phyloP scores from a whole-genome alignment of 1,140 invertebrate species.

The Pseudomyrmex flavicornis region DNA sequence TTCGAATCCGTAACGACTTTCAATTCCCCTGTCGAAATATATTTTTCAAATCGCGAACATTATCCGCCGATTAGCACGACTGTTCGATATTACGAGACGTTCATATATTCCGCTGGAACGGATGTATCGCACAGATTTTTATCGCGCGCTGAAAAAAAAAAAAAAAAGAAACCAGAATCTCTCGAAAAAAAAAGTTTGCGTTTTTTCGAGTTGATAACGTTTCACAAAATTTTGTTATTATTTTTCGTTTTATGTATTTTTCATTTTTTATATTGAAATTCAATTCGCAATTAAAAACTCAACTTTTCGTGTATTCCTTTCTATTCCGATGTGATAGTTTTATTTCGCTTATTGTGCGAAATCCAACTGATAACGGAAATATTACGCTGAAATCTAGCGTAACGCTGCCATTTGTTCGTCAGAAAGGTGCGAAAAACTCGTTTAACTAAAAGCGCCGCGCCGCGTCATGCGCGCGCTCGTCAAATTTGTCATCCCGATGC shows the following conservation, averaged over 20 bases:
- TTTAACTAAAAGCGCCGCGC: slow-evolving; percentile 7
- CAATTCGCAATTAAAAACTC: too few species aligned
- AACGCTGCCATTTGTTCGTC: not conserved
- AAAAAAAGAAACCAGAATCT: too few species aligned
- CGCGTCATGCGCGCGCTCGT: not conserved
- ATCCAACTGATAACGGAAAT: slow-evolving; percentile 2
- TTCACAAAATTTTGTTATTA: too few species aligned
- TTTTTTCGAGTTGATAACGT: too few species aligned
- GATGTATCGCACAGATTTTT: too few species aligned
- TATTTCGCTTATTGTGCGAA: not conserved
- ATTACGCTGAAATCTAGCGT: not conserved
- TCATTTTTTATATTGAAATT: too few species aligned
- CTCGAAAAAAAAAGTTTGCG: too few species aligned
- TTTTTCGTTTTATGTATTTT: too few species aligned
- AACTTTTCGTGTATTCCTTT: too few species aligned
- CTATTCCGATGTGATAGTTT: not conserved
- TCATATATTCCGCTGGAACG: too few species aligned
- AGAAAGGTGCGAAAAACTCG: slow-evolving; percentile 16
- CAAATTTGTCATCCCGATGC: slow-evolving; percentile 19
- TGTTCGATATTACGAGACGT: slow-evolving; percentile 8
- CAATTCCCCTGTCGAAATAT: not conserved
- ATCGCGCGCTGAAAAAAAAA: too few species aligned
- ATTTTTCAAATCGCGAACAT: not conserved
- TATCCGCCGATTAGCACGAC: not conserved
- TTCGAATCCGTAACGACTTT: not conserved